phyloP scores from a whole-genome alignment of 2,888 invertebrate genomes.

The Ellobium chinense region DNA sequence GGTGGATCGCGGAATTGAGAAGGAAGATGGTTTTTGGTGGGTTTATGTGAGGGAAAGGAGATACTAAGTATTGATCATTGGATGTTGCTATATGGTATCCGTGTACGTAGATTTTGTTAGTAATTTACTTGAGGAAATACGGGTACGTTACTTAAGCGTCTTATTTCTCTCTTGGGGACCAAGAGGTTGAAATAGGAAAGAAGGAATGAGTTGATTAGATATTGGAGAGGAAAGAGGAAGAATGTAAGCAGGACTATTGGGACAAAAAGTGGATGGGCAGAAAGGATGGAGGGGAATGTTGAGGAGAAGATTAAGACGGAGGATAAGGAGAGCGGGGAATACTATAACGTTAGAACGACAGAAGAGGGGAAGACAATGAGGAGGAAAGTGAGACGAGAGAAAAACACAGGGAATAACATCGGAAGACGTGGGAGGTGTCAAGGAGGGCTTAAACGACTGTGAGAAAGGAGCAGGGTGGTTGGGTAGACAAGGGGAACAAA shows the following conservation, averaged over 20 bases:
- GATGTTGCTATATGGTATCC: no score
- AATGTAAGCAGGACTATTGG: background rate
- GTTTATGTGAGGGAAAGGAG: no score
- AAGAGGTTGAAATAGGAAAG: no score
- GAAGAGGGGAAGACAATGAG: background rate
- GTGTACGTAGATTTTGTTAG: no score
- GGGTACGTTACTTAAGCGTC: no score
- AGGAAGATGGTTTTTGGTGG: no score
- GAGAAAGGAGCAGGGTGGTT: slow-evolving; percentile 14
- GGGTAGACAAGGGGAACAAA: no score
- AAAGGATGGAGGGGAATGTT: background rate
- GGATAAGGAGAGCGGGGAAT: background rate
- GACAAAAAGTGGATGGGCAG: background rate
- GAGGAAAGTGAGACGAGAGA: slow-evolving; percentile 15
- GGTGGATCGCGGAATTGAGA: no score
- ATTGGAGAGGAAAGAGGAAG: background rate
- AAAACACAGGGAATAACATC: slow-evolving; percentile 7
- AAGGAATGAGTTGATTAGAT: background rate
- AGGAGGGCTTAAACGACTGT: slow-evolving; percentile 20
- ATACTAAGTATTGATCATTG: no score
- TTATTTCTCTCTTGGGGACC: no score
- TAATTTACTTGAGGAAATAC: no score
- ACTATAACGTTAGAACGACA: background rate
- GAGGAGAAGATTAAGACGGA: background rate
- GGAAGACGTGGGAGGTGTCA: slow-evolving; percentile 16